Evolutionary conservation across 2,797 vertebrate genomes (phyloP), one percentile per base, ranked within the genome.

Genomic region (Diplodus sargus): DNA sequence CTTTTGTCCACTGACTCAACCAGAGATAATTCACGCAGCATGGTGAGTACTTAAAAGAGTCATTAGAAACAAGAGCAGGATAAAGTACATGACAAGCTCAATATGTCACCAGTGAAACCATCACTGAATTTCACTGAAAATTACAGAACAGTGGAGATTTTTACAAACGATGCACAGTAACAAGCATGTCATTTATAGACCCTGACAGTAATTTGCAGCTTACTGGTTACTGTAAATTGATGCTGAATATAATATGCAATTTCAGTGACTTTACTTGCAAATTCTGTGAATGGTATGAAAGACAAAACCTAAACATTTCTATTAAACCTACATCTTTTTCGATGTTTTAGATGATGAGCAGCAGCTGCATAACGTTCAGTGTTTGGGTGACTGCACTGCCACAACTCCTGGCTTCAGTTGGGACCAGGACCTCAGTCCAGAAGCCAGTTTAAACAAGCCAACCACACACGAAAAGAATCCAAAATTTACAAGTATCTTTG

Each of bases 11-110:
- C 22, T 64, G 56, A 72, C 61, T 84, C 12, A 10, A 65, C 20
- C 8, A 63, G 60, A 67, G 62, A 79, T 56, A 78, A 74, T 68
- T 60, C 16, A 18, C 3, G 61, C 76, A 69, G 54, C 66, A n/a
- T 2, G 7, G 62, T 59, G 43, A 71, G 74, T 58, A 34, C 6
- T 75, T 76, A 62, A 67, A 56, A 15, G 15, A 30, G 30, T 34
- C 66, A 57, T 49, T 81, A 57, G 53, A 71, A 68, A 70, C 5
- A 71, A 78, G 5, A 51, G 18, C 1, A 11, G 25, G 18, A 47
- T 28, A 18, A 59, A 65, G 63, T 47, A 58, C 18, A 56, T 28
- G 34, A 60, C 17, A 51, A 52, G 14, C 39, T 59, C 12, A 57
- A 58, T 56, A 25, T 67, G 18, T 62, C 49, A 68, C 59, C 13